Evolutionary conservation across 2,888 invertebrate genomes (phyloP), one percentile per base, ranked within the genome.

Genomic region (Vanessa cardui): DNA sequence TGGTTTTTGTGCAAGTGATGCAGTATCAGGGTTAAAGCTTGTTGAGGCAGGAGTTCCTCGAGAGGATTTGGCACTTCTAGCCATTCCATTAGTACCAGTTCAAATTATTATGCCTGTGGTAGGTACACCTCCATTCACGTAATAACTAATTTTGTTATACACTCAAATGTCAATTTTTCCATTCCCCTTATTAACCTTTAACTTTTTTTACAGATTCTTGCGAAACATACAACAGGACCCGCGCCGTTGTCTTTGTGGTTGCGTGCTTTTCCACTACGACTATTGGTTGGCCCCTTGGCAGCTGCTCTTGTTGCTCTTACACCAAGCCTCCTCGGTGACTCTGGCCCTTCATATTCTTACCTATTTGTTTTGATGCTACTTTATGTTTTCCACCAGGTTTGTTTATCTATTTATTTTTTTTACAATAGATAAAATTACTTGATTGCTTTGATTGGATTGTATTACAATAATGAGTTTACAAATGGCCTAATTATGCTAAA

Each of bases 11-110:
- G 98, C 99, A 0, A 96, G 98, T 70, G 99, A 99, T 92, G 96
- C 98, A 26, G 97, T 99, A 0, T 98, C 99, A 21, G 96, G 97
- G 2, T 92, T 99, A 70, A 99, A 99, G 88, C 92, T 99, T 60
- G 97, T 99, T 1, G 99, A 99, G 87, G 97, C 97, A 33, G 99
- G 99, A 16, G 97, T 99, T 60, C 98, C 99, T 0, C 98, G 98
- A 81, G 99, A 99, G 84, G 96, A 97, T 77, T 90, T 99, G 66
- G 99, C 99, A 0, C 89, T 99, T 65, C 93, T 99, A 80, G 98
- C 98, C 1, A 95, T 99, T 47, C 99, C 99, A 16, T 92, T 99
- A 83, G 97, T 98, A 60, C 99, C 99, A 15, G 93, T 99, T 56
- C 99, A 99, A 90, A 97, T 99, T 68, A 87, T 99, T 62, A 93